A percentile compares a stretch with the other conserved stretches of the same genome.
Conservation (phyloP, 2,113 vertebrate genomes). For the Hippotragus niger region DNA sequence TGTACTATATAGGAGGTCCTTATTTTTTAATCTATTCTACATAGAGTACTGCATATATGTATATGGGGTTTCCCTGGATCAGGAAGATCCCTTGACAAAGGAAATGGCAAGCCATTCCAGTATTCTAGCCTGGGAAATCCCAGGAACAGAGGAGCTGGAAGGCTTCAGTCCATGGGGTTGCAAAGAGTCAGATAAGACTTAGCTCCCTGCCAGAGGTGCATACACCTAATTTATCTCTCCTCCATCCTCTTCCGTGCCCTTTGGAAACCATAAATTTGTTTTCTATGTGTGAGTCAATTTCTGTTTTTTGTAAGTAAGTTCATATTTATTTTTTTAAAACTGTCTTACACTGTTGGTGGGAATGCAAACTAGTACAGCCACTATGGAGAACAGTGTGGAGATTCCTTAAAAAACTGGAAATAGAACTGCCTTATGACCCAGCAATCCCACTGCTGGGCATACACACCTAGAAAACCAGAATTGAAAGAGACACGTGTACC, state of each 20-base stretch:
- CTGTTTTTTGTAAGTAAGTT: background rate
- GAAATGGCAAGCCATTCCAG: background rate
- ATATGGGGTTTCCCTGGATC: background rate
- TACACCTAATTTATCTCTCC: background rate
- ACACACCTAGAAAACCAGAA: no score
- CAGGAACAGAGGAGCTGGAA: background rate
- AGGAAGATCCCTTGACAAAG: background rate
- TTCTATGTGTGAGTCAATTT: background rate
- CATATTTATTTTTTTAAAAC: background rate
- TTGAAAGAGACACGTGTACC: no score
- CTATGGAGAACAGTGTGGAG: no score
- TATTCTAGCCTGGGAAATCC: background rate
- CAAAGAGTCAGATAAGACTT: background rate
- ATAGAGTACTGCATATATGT: background rate
- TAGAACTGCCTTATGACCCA: no score
- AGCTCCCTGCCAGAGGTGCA: background rate
- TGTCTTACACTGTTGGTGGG: no score
- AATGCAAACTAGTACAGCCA: no score
- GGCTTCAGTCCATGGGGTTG: background rate
- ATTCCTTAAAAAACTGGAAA: no score
- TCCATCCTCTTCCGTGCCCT: background rate
- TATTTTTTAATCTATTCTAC: background rate
- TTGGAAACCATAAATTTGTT: background rate
- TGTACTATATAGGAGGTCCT: background rate
- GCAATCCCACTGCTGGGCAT: no score